phyloP scores from a whole-genome alignment of 2,797 vertebrate genomes.

The Malacoraja senta region DNA sequence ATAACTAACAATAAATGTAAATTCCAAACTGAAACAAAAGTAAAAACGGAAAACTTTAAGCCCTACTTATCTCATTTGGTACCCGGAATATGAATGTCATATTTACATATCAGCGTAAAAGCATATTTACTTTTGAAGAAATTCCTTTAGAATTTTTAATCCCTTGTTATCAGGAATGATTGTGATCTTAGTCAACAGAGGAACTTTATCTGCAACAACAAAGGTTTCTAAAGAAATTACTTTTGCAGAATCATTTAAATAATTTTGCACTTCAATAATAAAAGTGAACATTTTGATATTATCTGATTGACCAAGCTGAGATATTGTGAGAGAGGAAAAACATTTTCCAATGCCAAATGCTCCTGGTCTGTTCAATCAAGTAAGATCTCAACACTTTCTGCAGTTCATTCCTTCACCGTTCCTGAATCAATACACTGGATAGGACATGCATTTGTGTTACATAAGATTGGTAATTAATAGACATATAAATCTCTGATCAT shows the following conservation, averaged over 20 bases:
- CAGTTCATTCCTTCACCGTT: background rate
- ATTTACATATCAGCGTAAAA: background rate
- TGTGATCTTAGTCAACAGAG: background rate
- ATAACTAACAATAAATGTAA: too few species aligned
- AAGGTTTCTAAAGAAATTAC: background rate
- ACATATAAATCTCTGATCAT: background rate
- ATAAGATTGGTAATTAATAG: background rate
- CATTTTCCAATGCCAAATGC: background rate
- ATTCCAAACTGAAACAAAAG: too few species aligned
- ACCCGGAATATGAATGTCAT: background rate
- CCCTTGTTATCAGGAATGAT: background rate
- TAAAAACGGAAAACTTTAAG: too few species aligned
- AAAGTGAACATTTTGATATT: background rate
- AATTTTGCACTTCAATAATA: background rate
- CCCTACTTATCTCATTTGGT: background rate
- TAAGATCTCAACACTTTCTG: background rate
- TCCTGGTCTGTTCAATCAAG: background rate
- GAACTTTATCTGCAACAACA: slow-evolving; percentile 2
- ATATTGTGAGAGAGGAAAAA: background rate
- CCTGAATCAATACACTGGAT: background rate
- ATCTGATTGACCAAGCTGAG: background rate
- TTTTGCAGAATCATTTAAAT: background rate
- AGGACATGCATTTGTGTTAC: background rate
- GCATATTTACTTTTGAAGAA: background rate
- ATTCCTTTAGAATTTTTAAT: background rate